A percentile compares a stretch with the other conserved stretches of the same genome.
These are phyloP conservation scores for Rachycentron canadum DNA, from an alignment of 2,797 vertebrate species.

Conservation along the genomic window DNA sequence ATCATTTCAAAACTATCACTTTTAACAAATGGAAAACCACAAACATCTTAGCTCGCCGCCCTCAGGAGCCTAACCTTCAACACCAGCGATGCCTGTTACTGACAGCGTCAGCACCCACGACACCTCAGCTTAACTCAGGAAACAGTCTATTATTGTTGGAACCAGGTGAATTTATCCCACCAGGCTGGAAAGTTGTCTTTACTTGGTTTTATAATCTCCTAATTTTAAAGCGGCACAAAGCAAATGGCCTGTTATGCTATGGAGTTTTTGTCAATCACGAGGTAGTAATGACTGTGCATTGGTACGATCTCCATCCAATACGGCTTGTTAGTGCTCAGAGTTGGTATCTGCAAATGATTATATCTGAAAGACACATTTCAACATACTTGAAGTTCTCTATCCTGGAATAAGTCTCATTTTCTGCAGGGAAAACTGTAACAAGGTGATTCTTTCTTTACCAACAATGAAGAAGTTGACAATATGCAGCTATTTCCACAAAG, in stretches of 20 bases:
- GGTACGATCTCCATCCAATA: too few relatives aligned
- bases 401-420: not conserved
- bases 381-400: not conserved
- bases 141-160: constrained; percentile 47
- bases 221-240: not conserved
- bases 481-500: too few relatives aligned
- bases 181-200: not conserved
- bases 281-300: not conserved
- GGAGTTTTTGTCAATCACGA: not conserved
- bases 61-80: constrained; percentile 12
- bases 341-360: too few relatives aligned
- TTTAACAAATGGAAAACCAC: constrained; percentile 10
- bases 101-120: not conserved
- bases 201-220: not conserved
- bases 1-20: constrained; percentile 11
- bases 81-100: not conserved
- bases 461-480: too few relatives aligned
- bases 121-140: constrained; percentile 14
- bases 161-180: constrained; percentile 8
- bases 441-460: not conserved
- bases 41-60: not conserved
- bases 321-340: not conserved
- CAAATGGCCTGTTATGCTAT: not conserved
- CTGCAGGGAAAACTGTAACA: not conserved
- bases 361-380: not conserved